Evolutionary conservation across 2,888 invertebrate genomes (phyloP).

Genomic region (Meteorus cinctellus): DNA sequence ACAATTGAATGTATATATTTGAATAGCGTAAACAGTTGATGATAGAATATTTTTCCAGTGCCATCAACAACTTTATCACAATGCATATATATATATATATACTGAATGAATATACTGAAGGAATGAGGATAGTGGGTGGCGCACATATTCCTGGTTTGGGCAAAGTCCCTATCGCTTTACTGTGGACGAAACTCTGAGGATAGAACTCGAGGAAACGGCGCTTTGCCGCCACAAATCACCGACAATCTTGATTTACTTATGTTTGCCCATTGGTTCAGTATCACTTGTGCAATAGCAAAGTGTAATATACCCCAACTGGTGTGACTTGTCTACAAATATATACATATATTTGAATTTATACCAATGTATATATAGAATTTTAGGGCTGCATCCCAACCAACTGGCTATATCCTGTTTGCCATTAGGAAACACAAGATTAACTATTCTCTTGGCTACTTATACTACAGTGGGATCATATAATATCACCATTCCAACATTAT

Average conservation of each 20-base stretch:
- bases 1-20: neutral
- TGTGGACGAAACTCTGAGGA: conserved; percentile 58
- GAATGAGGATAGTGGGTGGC: conserved; percentile 9
- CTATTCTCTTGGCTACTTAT: conserved; percentile 42
- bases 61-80: neutral
- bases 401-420: conserved; percentile 64
- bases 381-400: conserved; percentile 56
- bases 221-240: conserved; percentile 70
- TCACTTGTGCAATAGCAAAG: conserved; percentile 65
- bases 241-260: conserved; percentile 73
- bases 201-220: conserved; percentile 59
- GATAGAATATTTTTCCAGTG: neutral
- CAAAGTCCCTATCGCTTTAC: conserved; percentile 31
- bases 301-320: conserved; percentile 62
- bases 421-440: conserved; percentile 67
- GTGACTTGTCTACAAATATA: conserved; percentile 35
- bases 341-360: conserved; percentile 39
- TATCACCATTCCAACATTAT: conserved; percentile 16
- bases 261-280: conserved; percentile 72
- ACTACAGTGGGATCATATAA: conserved; percentile 22
- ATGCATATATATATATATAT: neutral
- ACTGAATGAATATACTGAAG: conserved; percentile 21
- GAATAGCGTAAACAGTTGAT: neutral
- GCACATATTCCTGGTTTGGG: conserved; percentile 18
- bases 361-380: conserved; percentile 43